phyloP scores from a whole-genome alignment of 2,797 vertebrate species.

The Urosaurus nigricauda region DNA sequence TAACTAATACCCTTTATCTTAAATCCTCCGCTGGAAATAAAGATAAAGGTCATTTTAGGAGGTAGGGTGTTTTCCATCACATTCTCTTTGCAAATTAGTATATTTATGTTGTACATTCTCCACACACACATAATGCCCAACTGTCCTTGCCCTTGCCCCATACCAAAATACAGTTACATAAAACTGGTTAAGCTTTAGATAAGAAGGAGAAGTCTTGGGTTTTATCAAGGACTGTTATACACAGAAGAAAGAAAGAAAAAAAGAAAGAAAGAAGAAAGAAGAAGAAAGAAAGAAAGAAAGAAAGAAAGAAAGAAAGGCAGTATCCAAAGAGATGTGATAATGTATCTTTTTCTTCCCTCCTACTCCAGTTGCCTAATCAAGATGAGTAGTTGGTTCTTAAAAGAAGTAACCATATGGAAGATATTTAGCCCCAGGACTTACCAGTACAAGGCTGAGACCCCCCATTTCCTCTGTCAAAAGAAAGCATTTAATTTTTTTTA shows the following conservation, averaged over 20 bases:
- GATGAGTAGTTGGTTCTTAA: neutral
- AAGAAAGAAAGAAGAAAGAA: neutral
- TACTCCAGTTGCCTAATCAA: neutral
- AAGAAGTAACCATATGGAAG: fast-evolving
- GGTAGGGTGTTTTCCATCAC: neutral
- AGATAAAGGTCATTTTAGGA: constrained; percentile 12
- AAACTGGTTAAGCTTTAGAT: neutral
- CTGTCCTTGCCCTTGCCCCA: neutral
- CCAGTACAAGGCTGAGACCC: constrained; percentile 37
- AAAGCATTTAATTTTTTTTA: neutral
- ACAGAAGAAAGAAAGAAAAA: fast-evolving
- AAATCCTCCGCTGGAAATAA: constrained; percentile 63
- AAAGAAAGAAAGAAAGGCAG: neutral
- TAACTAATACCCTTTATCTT: constrained; percentile 73
- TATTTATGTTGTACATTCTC: fast-evolving
- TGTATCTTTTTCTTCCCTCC: neutral
- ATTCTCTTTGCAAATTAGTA: neutral
- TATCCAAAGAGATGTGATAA: neutral
- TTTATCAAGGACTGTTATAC: fast-evolving
- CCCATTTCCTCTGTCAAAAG: constrained; percentile 40
- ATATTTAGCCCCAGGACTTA: constrained; percentile 39
- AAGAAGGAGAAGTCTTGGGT: neutral
- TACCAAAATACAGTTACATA: fast-evolving
- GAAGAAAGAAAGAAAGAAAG: fast-evolving
- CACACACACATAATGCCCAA: fast-evolving